Evolutionary conservation across 2,888 invertebrate species (phyloP).

Genomic region (Xestia rhomboidea): DNA sequence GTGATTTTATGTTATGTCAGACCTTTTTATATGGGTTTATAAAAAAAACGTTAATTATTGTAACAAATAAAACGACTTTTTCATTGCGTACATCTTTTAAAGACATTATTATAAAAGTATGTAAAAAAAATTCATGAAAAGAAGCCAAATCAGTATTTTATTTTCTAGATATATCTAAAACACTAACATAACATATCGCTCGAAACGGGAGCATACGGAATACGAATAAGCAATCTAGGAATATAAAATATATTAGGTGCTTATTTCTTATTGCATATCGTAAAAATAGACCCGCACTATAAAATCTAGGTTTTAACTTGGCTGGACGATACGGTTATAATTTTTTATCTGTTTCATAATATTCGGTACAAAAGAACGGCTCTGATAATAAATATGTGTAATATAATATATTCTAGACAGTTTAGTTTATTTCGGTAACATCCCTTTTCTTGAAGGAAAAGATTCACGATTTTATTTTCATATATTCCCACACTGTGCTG

Average conservation of each 20-base stretch:
- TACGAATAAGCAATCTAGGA: constrained; percentile 46
- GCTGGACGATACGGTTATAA: constrained; percentile 15
- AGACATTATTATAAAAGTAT: too few species aligned
- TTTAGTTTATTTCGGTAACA: neutral
- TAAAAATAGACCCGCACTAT: constrained; percentile 43
- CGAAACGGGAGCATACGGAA: constrained; percentile 32
- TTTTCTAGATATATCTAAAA: constrained; percentile 36
- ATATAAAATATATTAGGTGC: constrained; percentile 55
- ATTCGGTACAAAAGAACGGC: neutral
- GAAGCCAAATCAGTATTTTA: neutral
- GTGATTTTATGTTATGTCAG: neutral
- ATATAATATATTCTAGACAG: neutral
- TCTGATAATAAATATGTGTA: neutral
- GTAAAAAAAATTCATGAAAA: neutral
- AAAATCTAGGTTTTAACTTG: constrained; percentile 39
- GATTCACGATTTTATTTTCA: neutral
- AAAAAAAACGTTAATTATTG: too few species aligned
- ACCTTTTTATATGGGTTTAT: too few species aligned
- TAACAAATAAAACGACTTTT: too few species aligned
- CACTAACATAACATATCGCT: constrained; percentile 43
- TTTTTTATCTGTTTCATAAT: constrained; percentile 39
- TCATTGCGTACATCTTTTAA: too few species aligned
- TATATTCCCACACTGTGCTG: neutral
- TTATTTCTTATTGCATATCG: constrained; percentile 48
- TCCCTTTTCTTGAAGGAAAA: neutral